Base-by-base conservation (phyloP, 2,797 vertebrate genomes). In the Tachyglossus aculeatus region DNA sequence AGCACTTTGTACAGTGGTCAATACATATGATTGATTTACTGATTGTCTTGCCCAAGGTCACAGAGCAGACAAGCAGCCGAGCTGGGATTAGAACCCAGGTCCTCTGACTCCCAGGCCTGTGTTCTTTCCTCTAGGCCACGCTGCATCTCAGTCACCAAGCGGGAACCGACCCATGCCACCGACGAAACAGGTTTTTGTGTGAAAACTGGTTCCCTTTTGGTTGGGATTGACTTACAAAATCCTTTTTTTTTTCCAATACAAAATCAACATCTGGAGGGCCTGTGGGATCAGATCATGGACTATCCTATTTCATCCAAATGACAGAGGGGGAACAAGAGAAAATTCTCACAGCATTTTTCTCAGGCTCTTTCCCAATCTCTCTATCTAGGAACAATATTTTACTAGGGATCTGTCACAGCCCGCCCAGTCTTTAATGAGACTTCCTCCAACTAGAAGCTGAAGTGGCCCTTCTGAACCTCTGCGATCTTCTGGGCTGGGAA, bases 191-290 rank as follows among this genome's bases (percentile, higher is more conserved):
- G 25, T 14, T n/a, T 45, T 44, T 45, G 43, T 6, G 3, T 45
- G 5, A 24, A 45, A 45, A 24, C 5, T 24, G 21, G 12, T 25
- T 11, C 12, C 21, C 1, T 7, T 24, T 14, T 45, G 37, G 70
- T 11, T 31, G 19, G 8, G 7, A 2, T 25, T 52, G 22, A 33
- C 58, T 45, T 38, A 41, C 13, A 37, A 52, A 75, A 62, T 22
- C 47, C 15, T 55, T 79, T 53, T 55, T 57, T 59, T 32, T 33
- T 45, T 60, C 41, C 56, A 27, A 54, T 60, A 45, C 75, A 55
- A 2, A 74, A 16, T 65, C 25, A 58, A 70, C 71, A 79, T 80
- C 65, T 83, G 73, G 71, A 73, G 74, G 77, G 67, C 29, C 51
- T 76, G 78, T 71, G 50, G 43, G 48, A 77, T 67, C n/a, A 33